phyloP scores from a whole-genome alignment of 2,888 invertebrate genomes.

The Agrenia bidenticulata region DNA sequence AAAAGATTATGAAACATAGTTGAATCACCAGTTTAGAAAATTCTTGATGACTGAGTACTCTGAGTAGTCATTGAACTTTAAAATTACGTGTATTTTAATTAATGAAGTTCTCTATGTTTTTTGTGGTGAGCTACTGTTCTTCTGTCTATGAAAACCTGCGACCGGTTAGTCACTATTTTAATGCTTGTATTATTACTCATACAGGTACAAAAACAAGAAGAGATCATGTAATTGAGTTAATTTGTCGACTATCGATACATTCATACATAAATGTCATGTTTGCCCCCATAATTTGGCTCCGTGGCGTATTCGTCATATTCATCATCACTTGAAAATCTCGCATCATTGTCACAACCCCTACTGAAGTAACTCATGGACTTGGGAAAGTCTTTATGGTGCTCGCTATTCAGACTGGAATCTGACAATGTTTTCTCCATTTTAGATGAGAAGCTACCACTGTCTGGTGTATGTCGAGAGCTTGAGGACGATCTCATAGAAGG shows the following conservation, averaged over 20 bases:
- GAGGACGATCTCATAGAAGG: conserved; percentile 35
- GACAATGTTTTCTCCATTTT: conserved; percentile 59
- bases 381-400: conserved; percentile 60
- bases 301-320: conserved; percentile 49
- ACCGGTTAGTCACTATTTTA: too few species aligned
- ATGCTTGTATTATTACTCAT: too few species aligned
- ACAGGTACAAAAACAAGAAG: neutral
- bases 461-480: conserved; percentile 20
- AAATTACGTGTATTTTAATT: too few species aligned
- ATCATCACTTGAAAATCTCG: conserved; percentile 43
- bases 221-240: too few species aligned
- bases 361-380: conserved; percentile 46
- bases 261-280: conserved; percentile 32
- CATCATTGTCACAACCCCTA: conserved; percentile 38
- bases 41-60: too few species aligned
- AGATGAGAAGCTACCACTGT: conserved; percentile 31
- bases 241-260: too few species aligned
- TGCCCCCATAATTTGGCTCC: conserved; percentile 35
- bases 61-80: too few species aligned
- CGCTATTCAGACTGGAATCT: conserved; percentile 71
- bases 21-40: too few species aligned
- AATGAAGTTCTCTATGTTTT: too few species aligned
- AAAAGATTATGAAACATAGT: too few species aligned
- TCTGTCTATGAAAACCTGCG: too few species aligned
- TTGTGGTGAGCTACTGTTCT: too few species aligned